Base-by-base conservation (phyloP, 30 jellyfish, hydroid and myxozoan genomes). In the Haliclystus octoradiatus region DNA sequence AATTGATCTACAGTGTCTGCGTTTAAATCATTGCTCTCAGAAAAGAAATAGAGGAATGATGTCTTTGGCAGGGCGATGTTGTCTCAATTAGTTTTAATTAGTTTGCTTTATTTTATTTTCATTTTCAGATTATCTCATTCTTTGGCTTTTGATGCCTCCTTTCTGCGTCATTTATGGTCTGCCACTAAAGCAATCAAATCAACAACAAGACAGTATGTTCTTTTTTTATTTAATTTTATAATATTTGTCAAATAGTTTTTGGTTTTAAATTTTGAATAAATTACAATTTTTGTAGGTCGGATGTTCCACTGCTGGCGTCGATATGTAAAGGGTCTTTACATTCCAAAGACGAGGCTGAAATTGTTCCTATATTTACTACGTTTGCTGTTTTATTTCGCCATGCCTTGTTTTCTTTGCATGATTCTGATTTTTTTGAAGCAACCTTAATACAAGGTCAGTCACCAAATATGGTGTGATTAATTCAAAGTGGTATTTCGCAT, bases 351-450 rank as follows among this genome's bases (percentile, higher is more conserved):
- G 95, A 83, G 26, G 71, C 49, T 0, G 53, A 62, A 32, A 29
- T 75, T 53, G 46, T 85, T 24, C 85, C 93, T 25, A 23, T 74
- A 22, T 57, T 85, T 31, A 15, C 72, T 25, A 78, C 68, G 33
- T 85, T 77, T 66, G 65, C 89, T 27, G 7, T 77, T 26, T 52
- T 85, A n/a, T 78, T 85, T 40, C 77, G 93, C 31, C 77, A 85
- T 65, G 93, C 96, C 12, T 33, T 85, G 65, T 85, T 85, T 64
- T 85, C 93, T 61, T 63, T 85, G 49, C 78, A 85, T 67, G 96
- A 85, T 49, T 31, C 89, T 32, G 96, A 85, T 53, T 85, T 85
- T 51, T 85, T 71, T 60, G 46, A 84, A 24, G 50, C 79, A 12
- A 71, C 52, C 28, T 81, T 76, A 23, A 82, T 85, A 75, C n/a